A percentile compares a stretch with the other conserved stretches of the same genome.
Evolutionary conservation across 2,113 vertebrate species (phyloP).

Genomic region (Percopsis transmontana): DNA sequence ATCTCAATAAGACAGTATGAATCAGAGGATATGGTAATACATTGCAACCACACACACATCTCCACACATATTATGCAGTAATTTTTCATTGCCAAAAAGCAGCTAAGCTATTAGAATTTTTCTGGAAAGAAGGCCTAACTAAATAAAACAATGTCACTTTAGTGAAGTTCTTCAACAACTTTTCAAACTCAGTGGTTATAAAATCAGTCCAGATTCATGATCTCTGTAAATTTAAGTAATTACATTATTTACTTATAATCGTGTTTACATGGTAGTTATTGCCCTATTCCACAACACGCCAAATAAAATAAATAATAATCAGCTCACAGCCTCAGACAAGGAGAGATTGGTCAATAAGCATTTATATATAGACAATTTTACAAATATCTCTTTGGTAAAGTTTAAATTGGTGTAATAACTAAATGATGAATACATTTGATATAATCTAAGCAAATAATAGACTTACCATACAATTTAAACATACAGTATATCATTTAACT

Average conservation of each 20-base stretch:
- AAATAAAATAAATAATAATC: constrained; percentile 4
- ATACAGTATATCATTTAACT: not conserved
- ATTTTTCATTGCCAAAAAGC: too few relatives aligned
- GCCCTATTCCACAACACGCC: constrained; percentile 15
- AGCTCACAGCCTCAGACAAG: not conserved
- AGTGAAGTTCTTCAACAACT: constrained; percentile 38
- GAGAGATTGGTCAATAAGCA: not conserved
- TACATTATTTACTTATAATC: not conserved
- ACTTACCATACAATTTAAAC: not conserved
- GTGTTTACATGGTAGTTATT: constrained; percentile 3
- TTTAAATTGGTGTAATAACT: not conserved
- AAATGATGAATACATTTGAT: too few relatives aligned
- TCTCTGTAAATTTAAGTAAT: constrained; percentile 13
- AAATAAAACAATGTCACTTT: constrained; percentile 28
- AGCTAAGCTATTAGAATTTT: not conserved
- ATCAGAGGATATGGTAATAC: not conserved
- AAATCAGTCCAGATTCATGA: constrained; percentile 15
- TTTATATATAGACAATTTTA: not conserved
- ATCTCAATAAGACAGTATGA: not conserved
- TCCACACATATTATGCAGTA: too few relatives aligned
- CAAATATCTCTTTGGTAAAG: constrained; percentile 24
- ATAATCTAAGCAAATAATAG: too few relatives aligned
- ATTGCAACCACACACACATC: not conserved
- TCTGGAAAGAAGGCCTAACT: not conserved
- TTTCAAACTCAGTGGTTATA: constrained; percentile 26